These are phyloP conservation scores for Ceyx margarethae DNA, from an alignment of 2,113 vertebrate genomes.

Conservation along the genomic window DNA sequence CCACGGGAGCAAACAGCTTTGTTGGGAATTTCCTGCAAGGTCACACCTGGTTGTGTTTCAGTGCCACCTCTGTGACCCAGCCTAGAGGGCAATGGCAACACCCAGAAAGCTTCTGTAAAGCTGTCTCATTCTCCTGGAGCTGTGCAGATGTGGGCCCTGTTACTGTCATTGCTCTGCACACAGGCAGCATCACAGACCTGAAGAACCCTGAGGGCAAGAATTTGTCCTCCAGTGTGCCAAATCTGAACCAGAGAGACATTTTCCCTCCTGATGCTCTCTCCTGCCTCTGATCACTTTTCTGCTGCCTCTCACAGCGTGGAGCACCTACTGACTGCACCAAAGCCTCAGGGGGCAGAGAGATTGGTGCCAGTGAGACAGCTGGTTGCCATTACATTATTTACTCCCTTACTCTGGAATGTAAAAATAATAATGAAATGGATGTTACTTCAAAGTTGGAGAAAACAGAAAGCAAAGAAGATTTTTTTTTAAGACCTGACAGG, in stretches of 20 bases:
- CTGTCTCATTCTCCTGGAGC: not conserved
- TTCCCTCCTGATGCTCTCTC: not conserved
- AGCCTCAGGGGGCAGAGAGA: constrained; percentile 34
- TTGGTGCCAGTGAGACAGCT: constrained; percentile 13
- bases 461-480: constrained; percentile 11
- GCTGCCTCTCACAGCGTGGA: not conserved
- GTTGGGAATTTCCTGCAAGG: not conserved
- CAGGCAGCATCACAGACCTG: not conserved
- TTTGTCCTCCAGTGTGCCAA: not conserved
- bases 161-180: not conserved
- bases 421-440: constrained; percentile 45
- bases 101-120: not conserved
- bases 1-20: not conserved
- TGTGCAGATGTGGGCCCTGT: rapidly evolving
- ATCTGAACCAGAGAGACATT: not conserved
- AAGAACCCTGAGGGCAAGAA: not conserved
- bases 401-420: constrained; percentile 21
- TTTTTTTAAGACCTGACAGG: constrained; percentile 31
- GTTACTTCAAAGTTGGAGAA: constrained; percentile 12
- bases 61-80: not conserved
- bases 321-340: not conserved
- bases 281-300: not conserved
- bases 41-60: rapidly evolving
- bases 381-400: constrained; percentile 58
- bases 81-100: rapidly evolving